phyloP scores from a whole-genome alignment of 2,888 invertebrate species.

The Biston betularia region DNA sequence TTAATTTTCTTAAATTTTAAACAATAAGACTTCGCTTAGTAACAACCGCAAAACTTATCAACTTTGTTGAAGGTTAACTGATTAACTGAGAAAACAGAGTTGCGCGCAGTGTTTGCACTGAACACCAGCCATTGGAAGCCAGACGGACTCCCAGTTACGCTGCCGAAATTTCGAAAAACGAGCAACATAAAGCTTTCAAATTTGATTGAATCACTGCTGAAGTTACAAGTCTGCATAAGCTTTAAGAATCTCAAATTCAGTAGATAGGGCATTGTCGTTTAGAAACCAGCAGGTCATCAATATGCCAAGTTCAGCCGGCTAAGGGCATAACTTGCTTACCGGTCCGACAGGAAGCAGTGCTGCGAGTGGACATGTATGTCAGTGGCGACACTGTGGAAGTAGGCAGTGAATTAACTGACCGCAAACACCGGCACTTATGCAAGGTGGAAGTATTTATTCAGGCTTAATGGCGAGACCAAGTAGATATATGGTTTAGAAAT shows the following conservation, averaged over 20 bases:
- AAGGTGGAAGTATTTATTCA: slow-evolving; percentile 8
- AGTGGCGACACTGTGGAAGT: slow-evolving; percentile 45
- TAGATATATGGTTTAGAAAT: neutral
- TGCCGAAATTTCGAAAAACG: no score
- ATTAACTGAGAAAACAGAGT: no score
- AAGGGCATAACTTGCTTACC: slow-evolving; percentile 38
- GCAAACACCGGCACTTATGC: slow-evolving; percentile 12
- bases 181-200: no score
- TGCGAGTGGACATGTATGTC: slow-evolving; percentile 51
- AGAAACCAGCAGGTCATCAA: slow-evolving; percentile 42
- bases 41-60: no score
- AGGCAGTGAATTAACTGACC: slow-evolving; percentile 18
- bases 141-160: no score
- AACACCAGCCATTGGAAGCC: no score
- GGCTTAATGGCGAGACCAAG: neutral
- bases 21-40: no score
- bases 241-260: neutral
- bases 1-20: no score
- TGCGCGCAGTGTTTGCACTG: no score
- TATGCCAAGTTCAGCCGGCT: slow-evolving; percentile 44
- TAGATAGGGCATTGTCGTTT: slow-evolving; percentile 35
- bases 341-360: slow-evolving; percentile 42
- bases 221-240: no score
- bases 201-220: no score
- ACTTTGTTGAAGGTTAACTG: no score